These are phyloP conservation scores for Ciona savignyi DNA, from an alignment of 23 tunicate genomes.

Conservation along the genomic window DNA sequence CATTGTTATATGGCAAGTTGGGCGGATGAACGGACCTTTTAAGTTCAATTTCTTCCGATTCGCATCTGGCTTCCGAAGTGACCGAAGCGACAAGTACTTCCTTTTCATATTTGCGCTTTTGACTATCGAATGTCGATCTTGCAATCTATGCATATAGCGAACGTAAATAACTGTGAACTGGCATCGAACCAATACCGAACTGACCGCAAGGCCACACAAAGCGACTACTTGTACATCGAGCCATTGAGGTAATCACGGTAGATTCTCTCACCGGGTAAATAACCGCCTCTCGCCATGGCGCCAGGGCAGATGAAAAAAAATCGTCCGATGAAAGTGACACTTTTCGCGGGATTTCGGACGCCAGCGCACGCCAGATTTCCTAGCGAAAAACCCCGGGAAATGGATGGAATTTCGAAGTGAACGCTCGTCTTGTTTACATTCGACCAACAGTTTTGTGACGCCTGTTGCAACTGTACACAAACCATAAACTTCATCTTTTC, in stretches of 20 bases:
- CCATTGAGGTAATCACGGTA: not conserved
- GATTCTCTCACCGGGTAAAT: not conserved
- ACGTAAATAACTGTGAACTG: not conserved
- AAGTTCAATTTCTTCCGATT: too few species aligned
- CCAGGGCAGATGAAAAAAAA: not conserved
- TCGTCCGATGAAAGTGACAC: not conserved
- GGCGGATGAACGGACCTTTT: too few species aligned
- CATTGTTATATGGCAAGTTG: too few species aligned
- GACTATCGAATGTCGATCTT: not conserved
- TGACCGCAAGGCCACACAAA: conserved; percentile 1
- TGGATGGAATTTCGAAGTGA: not conserved
- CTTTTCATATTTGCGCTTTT: not conserved
- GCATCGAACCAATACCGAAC: not conserved
- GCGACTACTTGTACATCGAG: not conserved
- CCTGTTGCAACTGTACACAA: not conserved
- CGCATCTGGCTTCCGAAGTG: not conserved
- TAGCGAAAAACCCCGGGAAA: not conserved
- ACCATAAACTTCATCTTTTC: not conserved
- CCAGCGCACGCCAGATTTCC: not conserved
- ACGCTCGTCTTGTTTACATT: not conserved
- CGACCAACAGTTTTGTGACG: not conserved
- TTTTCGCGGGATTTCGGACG: not conserved
- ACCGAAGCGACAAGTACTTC: not conserved
- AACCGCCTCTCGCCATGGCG: conserved; percentile 2
- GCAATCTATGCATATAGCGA: not conserved